phyloP scores from a whole-genome alignment of 2,113 vertebrate genomes.

The Callithrix jacchus region DNA sequence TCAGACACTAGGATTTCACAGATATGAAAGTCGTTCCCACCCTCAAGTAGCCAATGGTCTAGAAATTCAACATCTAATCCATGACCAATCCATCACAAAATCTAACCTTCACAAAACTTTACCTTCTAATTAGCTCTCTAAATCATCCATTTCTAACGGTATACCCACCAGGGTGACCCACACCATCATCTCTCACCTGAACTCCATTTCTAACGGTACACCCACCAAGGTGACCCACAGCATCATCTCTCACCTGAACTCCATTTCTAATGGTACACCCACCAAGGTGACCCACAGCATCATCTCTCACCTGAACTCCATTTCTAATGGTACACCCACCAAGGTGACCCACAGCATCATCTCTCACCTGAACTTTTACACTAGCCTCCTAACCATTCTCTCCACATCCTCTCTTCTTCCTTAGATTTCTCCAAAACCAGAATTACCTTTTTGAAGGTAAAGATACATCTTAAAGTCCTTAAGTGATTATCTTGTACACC shows the following conservation, averaged over 20 bases:
- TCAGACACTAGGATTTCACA: not conserved
- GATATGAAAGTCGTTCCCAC: not conserved
- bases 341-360: not conserved
- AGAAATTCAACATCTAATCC: not conserved
- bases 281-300: not conserved
- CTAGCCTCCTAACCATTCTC: not conserved
- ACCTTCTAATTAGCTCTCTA: not conserved
- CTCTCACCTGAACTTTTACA: not conserved
- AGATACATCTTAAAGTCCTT: not conserved
- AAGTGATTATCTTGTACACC: not conserved
- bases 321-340: not conserved
- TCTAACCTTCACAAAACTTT: not conserved
- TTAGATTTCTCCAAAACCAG: not conserved
- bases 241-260: not conserved
- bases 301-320: not conserved
- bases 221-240: no score
- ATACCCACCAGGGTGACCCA: no score
- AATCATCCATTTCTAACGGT: not conserved
- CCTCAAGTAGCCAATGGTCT: not conserved
- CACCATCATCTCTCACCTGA: not conserved
- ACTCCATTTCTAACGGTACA: not conserved
- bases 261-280: not conserved
- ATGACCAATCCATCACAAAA: not conserved
- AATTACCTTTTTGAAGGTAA: not conserved
- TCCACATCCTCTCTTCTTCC: not conserved